These are phyloP conservation scores for Halocaridina rubra DNA, from an alignment of 2,888 invertebrate species.

Conservation along the genomic window DNA sequence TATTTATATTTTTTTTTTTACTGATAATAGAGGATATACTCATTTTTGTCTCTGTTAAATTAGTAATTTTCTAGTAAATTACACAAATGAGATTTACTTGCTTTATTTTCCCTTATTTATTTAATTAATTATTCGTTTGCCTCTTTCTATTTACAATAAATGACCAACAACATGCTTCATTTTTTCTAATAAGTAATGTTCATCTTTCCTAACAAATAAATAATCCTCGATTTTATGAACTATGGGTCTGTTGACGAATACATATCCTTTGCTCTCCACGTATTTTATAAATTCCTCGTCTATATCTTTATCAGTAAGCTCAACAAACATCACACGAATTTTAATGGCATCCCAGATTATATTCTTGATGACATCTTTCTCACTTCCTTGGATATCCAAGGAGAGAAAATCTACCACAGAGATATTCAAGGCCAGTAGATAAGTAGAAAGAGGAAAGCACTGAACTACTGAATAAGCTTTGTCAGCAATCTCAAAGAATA, in stretches of 20 bases:
- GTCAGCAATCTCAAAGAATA: background rate
- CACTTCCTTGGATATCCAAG: constrained; percentile 35
- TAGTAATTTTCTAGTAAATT: no score
- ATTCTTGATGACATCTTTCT: background rate
- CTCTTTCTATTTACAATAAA: no score
- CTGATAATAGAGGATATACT: no score
- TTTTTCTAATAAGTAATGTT: no score
- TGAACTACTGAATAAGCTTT: background rate
- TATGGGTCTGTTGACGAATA: background rate
- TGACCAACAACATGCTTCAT: no score
- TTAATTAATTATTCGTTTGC: no score
- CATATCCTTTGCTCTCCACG: background rate
- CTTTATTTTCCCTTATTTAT: background rate
- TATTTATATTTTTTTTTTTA: no score
- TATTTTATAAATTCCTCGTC: background rate
- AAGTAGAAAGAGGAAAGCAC: constrained; percentile 41
- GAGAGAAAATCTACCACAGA: constrained; percentile 33
- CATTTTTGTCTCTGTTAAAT: no score
- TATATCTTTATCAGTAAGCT: background rate
- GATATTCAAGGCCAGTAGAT: constrained; percentile 19
- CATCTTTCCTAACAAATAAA: background rate
- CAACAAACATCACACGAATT: background rate
- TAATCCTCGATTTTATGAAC: background rate
- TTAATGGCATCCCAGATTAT: background rate
- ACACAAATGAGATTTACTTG: background rate